A percentile compares a stretch with the other conserved stretches of the same genome.
These are phyloP conservation scores for Crenichthys baileyi DNA, from an alignment of 2,797 vertebrate species.

Conservation along the genomic window DNA sequence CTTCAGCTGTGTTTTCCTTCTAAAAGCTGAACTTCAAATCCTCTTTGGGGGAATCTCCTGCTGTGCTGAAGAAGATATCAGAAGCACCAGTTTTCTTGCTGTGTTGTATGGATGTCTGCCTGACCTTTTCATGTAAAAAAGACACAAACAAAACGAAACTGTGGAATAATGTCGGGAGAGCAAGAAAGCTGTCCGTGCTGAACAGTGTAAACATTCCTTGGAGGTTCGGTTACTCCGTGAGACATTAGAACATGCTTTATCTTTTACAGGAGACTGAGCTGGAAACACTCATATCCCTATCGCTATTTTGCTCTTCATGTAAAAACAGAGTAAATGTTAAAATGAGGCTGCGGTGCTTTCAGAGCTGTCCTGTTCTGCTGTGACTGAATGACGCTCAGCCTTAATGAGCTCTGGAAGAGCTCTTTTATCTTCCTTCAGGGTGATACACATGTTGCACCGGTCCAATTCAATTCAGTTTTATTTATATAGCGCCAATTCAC, in stretches of 20 bases:
- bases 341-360: constrained; percentile 30
- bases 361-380: constrained; percentile 46
- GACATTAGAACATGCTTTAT: constrained; percentile 27
- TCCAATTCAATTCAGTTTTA: no score
- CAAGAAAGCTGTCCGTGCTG: constrained; percentile 33
- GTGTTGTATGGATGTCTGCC: constrained; percentile 41
- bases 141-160: constrained; percentile 17
- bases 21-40: constrained; percentile 31
- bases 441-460: constrained; percentile 8
- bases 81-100: constrained; percentile 34
- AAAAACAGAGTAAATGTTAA: constrained; percentile 32
- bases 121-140: constrained; percentile 55
- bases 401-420: constrained; percentile 60
- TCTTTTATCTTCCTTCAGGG: constrained; percentile 46
- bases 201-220: constrained; percentile 29
- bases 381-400: constrained; percentile 51
- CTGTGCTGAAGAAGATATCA: constrained; percentile 54
- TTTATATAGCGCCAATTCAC: no score
- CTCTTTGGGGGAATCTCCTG: constrained; percentile 43
- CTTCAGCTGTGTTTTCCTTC: constrained; percentile 28
- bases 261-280: constrained; percentile 20
- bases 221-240: constrained; percentile 20
- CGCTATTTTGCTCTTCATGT: not conserved
- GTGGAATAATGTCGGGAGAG: constrained; percentile 29
- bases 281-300: not conserved